Evolutionary conservation across 2,888 invertebrate genomes (phyloP), one percentile per base, ranked within the genome.

Genomic region (Drosophila diplacantha): DNA sequence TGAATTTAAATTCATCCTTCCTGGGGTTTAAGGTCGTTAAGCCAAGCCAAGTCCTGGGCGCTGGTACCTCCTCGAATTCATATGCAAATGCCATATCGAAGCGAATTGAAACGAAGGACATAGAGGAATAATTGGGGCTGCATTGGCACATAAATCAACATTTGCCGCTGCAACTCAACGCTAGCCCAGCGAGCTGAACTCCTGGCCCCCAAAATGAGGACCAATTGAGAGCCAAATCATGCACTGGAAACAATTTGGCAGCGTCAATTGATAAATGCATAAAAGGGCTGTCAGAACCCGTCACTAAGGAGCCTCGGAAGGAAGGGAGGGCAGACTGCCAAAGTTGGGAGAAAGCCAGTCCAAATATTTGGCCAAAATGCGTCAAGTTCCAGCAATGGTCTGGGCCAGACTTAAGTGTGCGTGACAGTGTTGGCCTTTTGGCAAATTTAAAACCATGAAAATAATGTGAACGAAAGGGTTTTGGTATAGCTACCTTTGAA

Each of bases 311-410:
- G 3, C 9, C 18, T 24, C 31, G 24, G 34, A 18, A 22, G 32
- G 38, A 11, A 18, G 34, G 38, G 31, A 46, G 44, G 38, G 12
- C 20, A 38, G 11, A 44, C 26, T 39, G 31, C 20, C n/a, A 18
- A 43, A 74, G 72, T 64, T 65, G 67, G 68, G 65, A 55, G 62
- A 51, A 71, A 77, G 24, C 61, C 60, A 77, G 82, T 70, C 70
- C 73, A 82, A 84, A 80, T 82, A 82, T 80, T 80, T 80, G 75
- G 65, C 62, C 59, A 70, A 80, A 80, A 77, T 80, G 82, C 82
- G 80, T 78, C 77, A 73, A 71, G 79, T 65, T 80, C 63, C 39
- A 47, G 39, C 29, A 12, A 24, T 22, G 26, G 20, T 31, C 61
- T 39, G 39, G 26, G 20, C 5, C 49, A 41, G 16, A n/a, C 34